Evolutionary conservation across 1,140 invertebrate genomes (phyloP).

Genomic region (Hylaeus volcanicus): DNA sequence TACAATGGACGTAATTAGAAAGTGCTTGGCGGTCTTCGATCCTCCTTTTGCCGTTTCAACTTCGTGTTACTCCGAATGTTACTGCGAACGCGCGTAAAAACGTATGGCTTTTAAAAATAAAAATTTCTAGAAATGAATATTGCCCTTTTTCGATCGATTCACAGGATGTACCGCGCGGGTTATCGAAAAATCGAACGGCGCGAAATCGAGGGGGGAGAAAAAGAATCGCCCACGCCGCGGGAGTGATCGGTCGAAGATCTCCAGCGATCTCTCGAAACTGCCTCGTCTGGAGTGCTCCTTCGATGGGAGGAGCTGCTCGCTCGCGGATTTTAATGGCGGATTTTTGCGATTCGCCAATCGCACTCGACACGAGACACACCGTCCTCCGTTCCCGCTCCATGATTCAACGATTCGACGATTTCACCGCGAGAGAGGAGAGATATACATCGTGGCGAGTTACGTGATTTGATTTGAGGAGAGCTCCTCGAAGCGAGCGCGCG

Average conservation of each 20-base stretch:
- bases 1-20: neutral
- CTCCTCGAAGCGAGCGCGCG: constrained; percentile 63
- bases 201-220: constrained; percentile 30
- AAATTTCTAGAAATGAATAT: too few relatives aligned
- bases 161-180: neutral
- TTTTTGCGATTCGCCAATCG: constrained; percentile 76
- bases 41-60: too few relatives aligned
- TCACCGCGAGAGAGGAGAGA: constrained; percentile 52
- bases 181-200: constrained; percentile 33
- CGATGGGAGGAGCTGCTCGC: constrained; percentile 74
- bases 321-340: constrained; percentile 77
- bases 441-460: constrained; percentile 61
- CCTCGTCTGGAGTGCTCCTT: constrained; percentile 37
- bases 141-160: too few relatives aligned
- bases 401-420: constrained; percentile 59
- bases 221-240: constrained; percentile 32
- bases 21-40: neutral
- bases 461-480: constrained; percentile 72
- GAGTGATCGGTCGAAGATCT: constrained; percentile 44
- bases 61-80: too few relatives aligned
- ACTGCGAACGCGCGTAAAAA: too few relatives aligned
- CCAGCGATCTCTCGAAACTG: constrained; percentile 53
- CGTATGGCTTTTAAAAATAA: too few relatives aligned
- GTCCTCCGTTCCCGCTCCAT: constrained; percentile 51
- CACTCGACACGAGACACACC: constrained; percentile 53